Conservation (phyloP, 53 echinoderm and acorn worm species). For the Echinarachnius parma region DNA sequence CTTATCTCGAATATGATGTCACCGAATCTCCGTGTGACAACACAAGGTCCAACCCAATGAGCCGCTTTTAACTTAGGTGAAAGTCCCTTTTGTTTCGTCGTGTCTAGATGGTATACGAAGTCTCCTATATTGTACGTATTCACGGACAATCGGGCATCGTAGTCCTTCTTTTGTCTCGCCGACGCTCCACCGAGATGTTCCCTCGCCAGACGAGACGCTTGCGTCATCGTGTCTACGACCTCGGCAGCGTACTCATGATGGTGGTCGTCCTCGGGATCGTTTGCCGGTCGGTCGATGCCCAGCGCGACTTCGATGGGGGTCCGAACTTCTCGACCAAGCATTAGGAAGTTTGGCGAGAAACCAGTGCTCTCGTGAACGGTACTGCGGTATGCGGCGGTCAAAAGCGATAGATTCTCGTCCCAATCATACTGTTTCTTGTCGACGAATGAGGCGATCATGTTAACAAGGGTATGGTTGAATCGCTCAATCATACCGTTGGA, state of each 20-base stretch:
- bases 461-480: slow-evolving; percentile 52
- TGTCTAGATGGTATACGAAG: slow-evolving; percentile 45
- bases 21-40: slow-evolving; percentile 38
- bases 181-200: slow-evolving; percentile 23
- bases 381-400: slow-evolving; percentile 64
- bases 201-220: slow-evolving; percentile 30
- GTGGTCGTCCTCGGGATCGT: not conserved
- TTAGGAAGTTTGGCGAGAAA: slow-evolving; percentile 54
- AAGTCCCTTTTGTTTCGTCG: slow-evolving; percentile 42
- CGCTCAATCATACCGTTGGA: slow-evolving; percentile 66
- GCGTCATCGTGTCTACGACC: slow-evolving; percentile 6
- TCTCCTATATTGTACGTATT: slow-evolving; percentile 38
- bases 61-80: slow-evolving; percentile 52
- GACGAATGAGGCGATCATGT: slow-evolving; percentile 51
- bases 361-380: slow-evolving; percentile 51
- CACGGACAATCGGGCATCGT: slow-evolving; percentile 36
- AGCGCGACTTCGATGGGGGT: slow-evolving; percentile 31
- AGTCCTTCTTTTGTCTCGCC: slow-evolving; percentile 34
- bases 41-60: slow-evolving; percentile 56
- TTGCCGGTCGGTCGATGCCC: no score
- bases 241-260: slow-evolving; percentile 31
- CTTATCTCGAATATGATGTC: slow-evolving; percentile 54
- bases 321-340: slow-evolving; percentile 62
- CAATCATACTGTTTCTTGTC: slow-evolving; percentile 50
- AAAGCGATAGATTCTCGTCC: slow-evolving; percentile 56